These are phyloP conservation scores for Archivesica marissinica DNA, from an alignment of 1,140 invertebrate species.

Conservation along the genomic window DNA sequence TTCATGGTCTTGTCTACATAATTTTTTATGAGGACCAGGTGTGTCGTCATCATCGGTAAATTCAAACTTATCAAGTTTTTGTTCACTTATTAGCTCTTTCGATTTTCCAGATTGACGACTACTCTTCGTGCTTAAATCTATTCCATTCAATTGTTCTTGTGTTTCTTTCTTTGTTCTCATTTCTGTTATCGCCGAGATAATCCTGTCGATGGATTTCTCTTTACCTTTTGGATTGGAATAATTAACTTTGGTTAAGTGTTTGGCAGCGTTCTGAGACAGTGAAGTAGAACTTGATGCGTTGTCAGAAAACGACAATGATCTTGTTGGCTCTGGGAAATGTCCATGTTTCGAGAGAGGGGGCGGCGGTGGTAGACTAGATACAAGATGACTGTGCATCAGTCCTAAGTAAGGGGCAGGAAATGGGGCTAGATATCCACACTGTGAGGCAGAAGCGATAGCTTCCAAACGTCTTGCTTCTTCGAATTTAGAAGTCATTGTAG, in stretches of 20 bases:
- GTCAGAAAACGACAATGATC: slow-evolving; percentile 37
- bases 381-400: slow-evolving; percentile 49
- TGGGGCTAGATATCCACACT: slow-evolving; percentile 1
- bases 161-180: slow-evolving; percentile 50
- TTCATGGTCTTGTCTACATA: not conserved
- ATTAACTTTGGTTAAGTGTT: not conserved
- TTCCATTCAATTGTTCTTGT: slow-evolving; percentile 56
- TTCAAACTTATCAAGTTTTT: slow-evolving; percentile 16
- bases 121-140: slow-evolving; percentile 55
- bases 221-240: slow-evolving; percentile 39
- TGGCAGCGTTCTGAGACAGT: slow-evolving; percentile 21
- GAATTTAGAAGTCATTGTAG: slow-evolving; percentile 33
- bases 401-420: slow-evolving; percentile 40
- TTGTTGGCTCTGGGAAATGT: slow-evolving; percentile 5
- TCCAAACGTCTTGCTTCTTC: slow-evolving; percentile 38
- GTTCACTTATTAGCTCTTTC: not conserved
- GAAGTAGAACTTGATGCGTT: not conserved
- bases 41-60: slow-evolving; percentile 39
- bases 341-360: slow-evolving; percentile 18
- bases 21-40: slow-evolving; percentile 1
- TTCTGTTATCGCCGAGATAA: slow-evolving; percentile 56
- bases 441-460: slow-evolving; percentile 18
- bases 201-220: slow-evolving; percentile 45
- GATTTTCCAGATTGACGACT: not conserved
- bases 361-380: slow-evolving; percentile 30